phyloP scores from a whole-genome alignment of 2,888 invertebrate genomes.

The Sesia apiformis region DNA sequence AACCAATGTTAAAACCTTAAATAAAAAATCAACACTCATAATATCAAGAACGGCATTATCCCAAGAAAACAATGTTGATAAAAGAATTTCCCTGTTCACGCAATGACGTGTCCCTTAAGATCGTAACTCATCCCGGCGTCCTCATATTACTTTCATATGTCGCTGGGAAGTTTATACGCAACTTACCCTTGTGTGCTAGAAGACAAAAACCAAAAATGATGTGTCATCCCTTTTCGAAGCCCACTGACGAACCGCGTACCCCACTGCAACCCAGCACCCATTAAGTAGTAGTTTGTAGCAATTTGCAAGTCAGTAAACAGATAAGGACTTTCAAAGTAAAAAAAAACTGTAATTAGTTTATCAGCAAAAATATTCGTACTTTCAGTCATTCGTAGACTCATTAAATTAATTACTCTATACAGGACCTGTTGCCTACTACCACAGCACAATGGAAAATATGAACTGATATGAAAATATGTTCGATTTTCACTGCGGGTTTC shows the following conservation, averaged over 20 bases:
- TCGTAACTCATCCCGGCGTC: constrained; percentile 39
- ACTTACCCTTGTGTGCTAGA: constrained; percentile 15
- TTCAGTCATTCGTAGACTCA: too few relatives aligned
- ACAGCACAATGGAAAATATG: too few relatives aligned
- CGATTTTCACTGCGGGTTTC: too few relatives aligned
- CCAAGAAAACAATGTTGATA: constrained; percentile 42
- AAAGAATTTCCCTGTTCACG: constrained; percentile 41
- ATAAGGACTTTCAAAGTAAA: too few relatives aligned
- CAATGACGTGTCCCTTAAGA: constrained; percentile 39
- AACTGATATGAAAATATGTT: too few relatives aligned
- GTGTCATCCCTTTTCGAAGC: constrained; percentile 16
- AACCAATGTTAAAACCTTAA: constrained; percentile 14
- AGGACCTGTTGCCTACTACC: too few relatives aligned
- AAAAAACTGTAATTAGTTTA: too few relatives aligned
- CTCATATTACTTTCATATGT: constrained; percentile 41
- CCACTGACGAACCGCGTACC: background rate
- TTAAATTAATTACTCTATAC: too few relatives aligned
- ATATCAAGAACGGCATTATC: constrained; percentile 23
- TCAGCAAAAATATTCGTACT: too few relatives aligned
- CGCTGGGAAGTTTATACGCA: constrained; percentile 27
- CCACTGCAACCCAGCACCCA: too few relatives aligned
- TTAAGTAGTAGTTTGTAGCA: too few relatives aligned
- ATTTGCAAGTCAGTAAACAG: too few relatives aligned
- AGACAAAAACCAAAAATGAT: constrained; percentile 32
- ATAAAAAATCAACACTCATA: constrained; percentile 19